These are phyloP conservation scores for Drosophila sulfurigaster DNA, from an alignment of 1,140 invertebrate species.

Conservation along the genomic window DNA sequence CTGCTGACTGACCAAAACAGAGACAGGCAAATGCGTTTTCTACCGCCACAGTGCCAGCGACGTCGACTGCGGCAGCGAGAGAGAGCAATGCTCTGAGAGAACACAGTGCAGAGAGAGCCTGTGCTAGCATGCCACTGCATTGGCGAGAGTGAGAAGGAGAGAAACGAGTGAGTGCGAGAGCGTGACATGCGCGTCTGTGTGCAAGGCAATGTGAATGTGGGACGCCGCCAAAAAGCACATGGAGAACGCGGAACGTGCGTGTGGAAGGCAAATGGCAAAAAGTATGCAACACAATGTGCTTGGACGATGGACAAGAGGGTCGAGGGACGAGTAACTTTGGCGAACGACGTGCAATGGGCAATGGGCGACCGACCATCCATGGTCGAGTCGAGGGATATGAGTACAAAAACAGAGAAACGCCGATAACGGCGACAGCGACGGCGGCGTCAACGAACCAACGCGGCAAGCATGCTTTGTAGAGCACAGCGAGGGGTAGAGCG, in stretches of 20 bases:
- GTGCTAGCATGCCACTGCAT: conserved; percentile 24
- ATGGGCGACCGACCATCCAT: conserved; percentile 20
- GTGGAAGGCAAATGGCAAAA: conserved; percentile 80
- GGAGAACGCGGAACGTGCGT: conserved; percentile 76
- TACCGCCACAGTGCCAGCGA: conserved; percentile 50
- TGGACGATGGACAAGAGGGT: conserved; percentile 25
- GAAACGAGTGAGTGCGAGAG: conserved; percentile 39
- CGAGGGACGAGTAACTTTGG: background rate
- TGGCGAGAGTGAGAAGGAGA: conserved; percentile 16
- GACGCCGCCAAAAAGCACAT: conserved; percentile 74
- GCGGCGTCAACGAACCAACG: conserved; percentile 77
- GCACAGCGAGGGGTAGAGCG: background rate
- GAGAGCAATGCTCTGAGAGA: conserved; percentile 24
- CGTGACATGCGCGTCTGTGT: conserved; percentile 57
- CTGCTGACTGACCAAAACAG: conserved; percentile 85
- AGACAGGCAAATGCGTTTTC: conserved; percentile 83
- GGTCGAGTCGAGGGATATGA: conserved; percentile 74
- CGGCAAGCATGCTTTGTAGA: conserved; percentile 22
- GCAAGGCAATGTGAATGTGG: conserved; percentile 66
- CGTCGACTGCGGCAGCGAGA: conserved; percentile 54
- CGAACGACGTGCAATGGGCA: conserved; percentile 11
- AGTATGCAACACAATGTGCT: conserved; percentile 77
- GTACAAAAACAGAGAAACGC: conserved; percentile 84
- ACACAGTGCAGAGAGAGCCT: conserved; percentile 42
- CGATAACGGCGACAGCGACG: conserved; percentile 66